Evolutionary conservation across 1,140 invertebrate genomes (phyloP), one percentile per base, ranked within the genome.

Genomic region (Atta colombica): DNA sequence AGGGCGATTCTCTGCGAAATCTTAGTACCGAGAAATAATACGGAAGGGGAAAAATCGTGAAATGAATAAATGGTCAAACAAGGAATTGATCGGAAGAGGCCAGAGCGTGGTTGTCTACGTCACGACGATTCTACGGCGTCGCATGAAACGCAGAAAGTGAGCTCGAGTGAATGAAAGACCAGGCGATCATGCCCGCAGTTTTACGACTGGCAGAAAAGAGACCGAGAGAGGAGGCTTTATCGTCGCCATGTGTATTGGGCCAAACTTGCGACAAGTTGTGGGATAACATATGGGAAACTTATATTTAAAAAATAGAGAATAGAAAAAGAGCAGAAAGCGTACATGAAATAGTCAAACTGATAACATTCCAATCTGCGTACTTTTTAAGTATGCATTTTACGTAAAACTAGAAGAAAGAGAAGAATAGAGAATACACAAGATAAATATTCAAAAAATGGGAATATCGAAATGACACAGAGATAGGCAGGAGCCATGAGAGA

Each of bases 141-240:
- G 69, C 80, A 84, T 84, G 55, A 84, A 75, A 75, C 80, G 80
- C 69, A 84, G 69, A 84, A 84, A 75, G 55, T 31, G 18, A 75
- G 39, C 39, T 3, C 21, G 28, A 25, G 39, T 63, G 80, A 84
- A 84, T 84, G 80, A 72, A 84, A 84, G 72, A 39, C 45, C 39
- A 21, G 66, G 18, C 68, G 12, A 61, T 82, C 39, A 3, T 74
- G 68, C 68, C 68, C 68, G 80, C 68, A 82, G 68, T 49, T 82
- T 45, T 61, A n/a, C 53, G 12, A 7, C 55, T 74, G 53, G n/a
- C 10, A 35, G 18, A 58, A 81, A 75, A n/a, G 28, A 58, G 6
- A 35, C 14, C 1, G 58, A 65, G 2, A 82, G 39, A 58, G n/a
- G 55, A 58, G n/a, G 7, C 21, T 55, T 58, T 39, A 55, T 35